These are phyloP conservation scores for Zoanthus solanderi DNA, from an alignment of 92 coral and sea anemone genomes.

Conservation along the genomic window DNA sequence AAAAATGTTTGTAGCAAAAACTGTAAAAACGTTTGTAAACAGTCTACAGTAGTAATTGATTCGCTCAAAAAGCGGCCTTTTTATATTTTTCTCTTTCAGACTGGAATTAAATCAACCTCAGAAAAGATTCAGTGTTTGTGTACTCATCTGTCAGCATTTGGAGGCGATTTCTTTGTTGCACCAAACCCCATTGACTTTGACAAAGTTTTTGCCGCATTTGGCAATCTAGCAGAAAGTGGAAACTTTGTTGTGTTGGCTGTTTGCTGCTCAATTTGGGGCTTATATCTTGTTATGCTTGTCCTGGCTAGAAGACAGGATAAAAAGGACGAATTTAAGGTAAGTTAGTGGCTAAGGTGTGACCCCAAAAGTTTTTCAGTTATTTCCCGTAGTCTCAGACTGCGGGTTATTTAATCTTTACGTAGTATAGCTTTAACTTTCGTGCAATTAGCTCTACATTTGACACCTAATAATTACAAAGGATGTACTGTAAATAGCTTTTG, in stretches of 20 bases:
- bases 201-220: conserved; percentile 75
- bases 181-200: conserved; percentile 98
- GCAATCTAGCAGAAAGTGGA: conserved; percentile 76
- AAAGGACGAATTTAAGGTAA: conserved; percentile 74
- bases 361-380: too few species aligned
- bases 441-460: too few species aligned
- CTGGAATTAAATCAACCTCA: conserved; percentile 40
- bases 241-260: conserved; percentile 85
- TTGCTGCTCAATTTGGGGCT: conserved; percentile 73
- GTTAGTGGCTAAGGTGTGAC: neutral
- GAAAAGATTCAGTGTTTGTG: conserved; percentile 78
- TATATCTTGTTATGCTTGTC: conserved; percentile 74
- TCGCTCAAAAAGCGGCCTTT: neutral
- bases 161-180: conserved; percentile 91
- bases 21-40: too few species aligned
- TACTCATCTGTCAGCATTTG: conserved; percentile 91
- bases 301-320: conserved; percentile 85
- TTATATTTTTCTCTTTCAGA: neutral
- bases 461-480: too few species aligned
- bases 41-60: too few species aligned
- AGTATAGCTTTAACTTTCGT: too few species aligned
- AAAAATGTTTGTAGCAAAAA: too few species aligned
- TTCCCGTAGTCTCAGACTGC: too few species aligned
- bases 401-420: too few species aligned
- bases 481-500: too few species aligned